phyloP scores from a whole-genome alignment of 2,888 invertebrate species.

The Agonopterix alstromeriana region DNA sequence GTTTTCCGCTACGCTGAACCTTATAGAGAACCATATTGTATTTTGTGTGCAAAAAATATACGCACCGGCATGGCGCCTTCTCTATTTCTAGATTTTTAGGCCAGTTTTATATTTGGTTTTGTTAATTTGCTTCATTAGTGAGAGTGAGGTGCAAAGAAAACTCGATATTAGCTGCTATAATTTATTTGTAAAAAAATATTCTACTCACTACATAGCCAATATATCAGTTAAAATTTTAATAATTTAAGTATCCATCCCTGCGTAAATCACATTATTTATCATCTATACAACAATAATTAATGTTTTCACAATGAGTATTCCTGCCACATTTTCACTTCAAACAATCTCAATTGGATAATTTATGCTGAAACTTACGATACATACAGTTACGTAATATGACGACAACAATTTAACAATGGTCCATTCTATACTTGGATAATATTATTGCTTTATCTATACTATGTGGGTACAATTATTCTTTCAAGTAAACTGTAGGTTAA shows the following conservation, averaged over 20 bases:
- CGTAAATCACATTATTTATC: slow-evolving; percentile 77
- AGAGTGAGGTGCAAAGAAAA: neutral
- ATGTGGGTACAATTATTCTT: neutral
- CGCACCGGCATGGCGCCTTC: too few species aligned
- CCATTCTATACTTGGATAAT: slow-evolving; percentile 48
- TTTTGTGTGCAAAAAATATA: too few species aligned
- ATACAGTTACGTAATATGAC: slow-evolving; percentile 28
- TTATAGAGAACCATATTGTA: too few species aligned
- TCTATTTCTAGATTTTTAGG: too few species aligned
- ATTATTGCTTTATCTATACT: slow-evolving; percentile 51
- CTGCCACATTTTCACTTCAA: slow-evolving; percentile 44
- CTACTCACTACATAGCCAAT: slow-evolving; percentile 82
- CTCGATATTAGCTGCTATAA: slow-evolving; percentile 66
- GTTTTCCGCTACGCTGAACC: too few species aligned
- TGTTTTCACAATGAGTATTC: slow-evolving; percentile 73
- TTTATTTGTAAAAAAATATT: slow-evolving; percentile 85
- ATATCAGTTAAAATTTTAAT: slow-evolving; percentile 78
- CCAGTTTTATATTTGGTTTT: too few species aligned
- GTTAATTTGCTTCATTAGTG: too few species aligned
- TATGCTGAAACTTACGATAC: slow-evolving; percentile 69
- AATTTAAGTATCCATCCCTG: slow-evolving; percentile 79
- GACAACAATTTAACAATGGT: slow-evolving; percentile 65
- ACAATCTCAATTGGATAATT: slow-evolving; percentile 65
- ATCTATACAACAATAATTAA: slow-evolving; percentile 75
- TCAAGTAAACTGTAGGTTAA: slow-evolving; percentile 15